Percentiles rank a stretch among this genome's conserved stretches.
Evolutionary conservation across 2,888 invertebrate species (phyloP).

Genomic region (Agrilus cyanescens): DNA sequence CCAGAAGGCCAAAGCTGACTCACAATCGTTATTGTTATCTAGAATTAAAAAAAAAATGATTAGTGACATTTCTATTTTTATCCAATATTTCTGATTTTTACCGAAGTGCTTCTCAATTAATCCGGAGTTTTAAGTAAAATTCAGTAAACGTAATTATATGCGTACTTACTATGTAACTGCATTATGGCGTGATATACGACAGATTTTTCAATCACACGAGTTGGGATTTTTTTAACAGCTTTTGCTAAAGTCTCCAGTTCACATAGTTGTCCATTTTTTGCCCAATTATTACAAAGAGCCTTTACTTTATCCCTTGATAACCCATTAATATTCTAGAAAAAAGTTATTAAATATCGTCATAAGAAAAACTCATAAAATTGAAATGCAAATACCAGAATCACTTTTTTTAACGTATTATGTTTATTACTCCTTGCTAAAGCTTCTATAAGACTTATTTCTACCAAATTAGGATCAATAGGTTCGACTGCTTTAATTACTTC

Average conservation of each 20-base stretch:
- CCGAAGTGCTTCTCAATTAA: no score
- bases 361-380: slow-evolving; percentile 26
- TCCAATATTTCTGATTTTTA: no score
- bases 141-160: no score
- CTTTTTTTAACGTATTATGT: slow-evolving; percentile 38
- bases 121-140: no score
- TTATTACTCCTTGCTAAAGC: slow-evolving; percentile 44
- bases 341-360: slow-evolving; percentile 17
- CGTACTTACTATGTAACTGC: slow-evolving; percentile 40
- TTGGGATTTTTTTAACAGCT: slow-evolving; percentile 19
- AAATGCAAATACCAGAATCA: slow-evolving; percentile 32
- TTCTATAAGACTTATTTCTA: slow-evolving; percentile 39
- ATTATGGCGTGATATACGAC: slow-evolving; percentile 40
- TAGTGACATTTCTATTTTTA: background rate
- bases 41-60: slow-evolving; percentile 5
- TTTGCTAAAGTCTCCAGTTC: slow-evolving; percentile 23
- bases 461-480: slow-evolving; percentile 33
- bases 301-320: slow-evolving; percentile 27
- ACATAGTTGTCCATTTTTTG: slow-evolving; percentile 23
- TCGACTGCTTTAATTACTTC: slow-evolving; percentile 28
- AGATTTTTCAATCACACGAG: slow-evolving; percentile 27
- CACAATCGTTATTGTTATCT: slow-evolving; percentile 40
- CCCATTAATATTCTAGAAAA: slow-evolving; percentile 30
- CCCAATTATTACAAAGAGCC: slow-evolving; percentile 27
- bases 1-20: slow-evolving; percentile 37